A percentile compares a stretch with the other conserved stretches of the same genome.
phyloP scores from a whole-genome alignment of 2,113 vertebrate genomes.

The Etheostoma cragini region DNA sequence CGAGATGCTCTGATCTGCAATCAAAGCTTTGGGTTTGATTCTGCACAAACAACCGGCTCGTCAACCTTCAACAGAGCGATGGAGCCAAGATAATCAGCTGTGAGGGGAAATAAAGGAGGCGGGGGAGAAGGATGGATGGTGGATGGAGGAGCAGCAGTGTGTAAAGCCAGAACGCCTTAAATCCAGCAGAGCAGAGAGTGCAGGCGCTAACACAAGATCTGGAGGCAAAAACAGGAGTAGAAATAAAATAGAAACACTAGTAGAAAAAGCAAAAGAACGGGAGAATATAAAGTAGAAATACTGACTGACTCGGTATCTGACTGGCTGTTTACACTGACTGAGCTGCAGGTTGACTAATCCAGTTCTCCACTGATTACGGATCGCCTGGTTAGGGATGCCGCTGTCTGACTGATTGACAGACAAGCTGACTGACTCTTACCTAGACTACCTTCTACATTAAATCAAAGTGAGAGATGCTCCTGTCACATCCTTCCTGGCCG shows the following conservation, averaged over 20 bases:
- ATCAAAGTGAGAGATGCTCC: constrained; percentile 16
- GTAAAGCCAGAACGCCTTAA: background rate
- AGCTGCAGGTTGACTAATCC: background rate
- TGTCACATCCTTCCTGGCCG: constrained; percentile 43
- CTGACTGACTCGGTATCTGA: background rate
- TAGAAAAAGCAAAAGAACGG: background rate
- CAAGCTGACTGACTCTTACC: too few relatives aligned
- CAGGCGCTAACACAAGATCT: constrained; percentile 9
- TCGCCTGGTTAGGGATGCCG: background rate
- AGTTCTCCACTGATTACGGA: background rate
- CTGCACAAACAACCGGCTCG: background rate
- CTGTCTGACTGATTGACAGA: background rate
- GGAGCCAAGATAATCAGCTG: background rate
- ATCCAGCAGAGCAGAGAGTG: constrained; percentile 7
- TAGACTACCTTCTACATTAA: background rate
- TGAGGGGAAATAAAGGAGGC: background rate
- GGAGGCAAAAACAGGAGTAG: background rate
- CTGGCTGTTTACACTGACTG: background rate
- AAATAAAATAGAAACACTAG: background rate
- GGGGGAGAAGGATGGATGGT: background rate
- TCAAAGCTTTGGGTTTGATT: constrained; percentile 1
- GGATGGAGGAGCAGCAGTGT: background rate
- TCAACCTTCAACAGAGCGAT: background rate
- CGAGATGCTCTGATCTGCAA: background rate
- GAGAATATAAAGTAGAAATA: background rate